These are phyloP conservation scores for Patagioenas fasciata DNA, from an alignment of 2,113 vertebrate species.

Conservation along the genomic window DNA sequence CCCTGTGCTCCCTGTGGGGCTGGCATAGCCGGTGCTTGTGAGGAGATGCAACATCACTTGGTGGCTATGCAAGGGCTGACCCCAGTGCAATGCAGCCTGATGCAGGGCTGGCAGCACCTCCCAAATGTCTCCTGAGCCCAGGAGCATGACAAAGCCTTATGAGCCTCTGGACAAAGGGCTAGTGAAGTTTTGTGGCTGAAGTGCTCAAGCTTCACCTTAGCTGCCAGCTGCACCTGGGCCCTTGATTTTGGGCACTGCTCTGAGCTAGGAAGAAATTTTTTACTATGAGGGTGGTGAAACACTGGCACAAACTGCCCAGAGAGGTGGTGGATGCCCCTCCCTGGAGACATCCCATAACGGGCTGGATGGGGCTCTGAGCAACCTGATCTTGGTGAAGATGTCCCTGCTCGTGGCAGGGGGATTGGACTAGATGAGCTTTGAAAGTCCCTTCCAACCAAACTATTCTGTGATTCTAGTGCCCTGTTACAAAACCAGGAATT, in stretches of 20 bases:
- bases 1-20: accelerated
- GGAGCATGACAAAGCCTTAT: not conserved
- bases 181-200: not conserved
- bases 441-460: too few relatives aligned
- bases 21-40: not conserved
- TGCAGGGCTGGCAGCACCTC: not conserved
- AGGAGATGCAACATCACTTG: not conserved
- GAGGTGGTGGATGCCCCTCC: too few relatives aligned
- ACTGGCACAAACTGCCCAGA: too few relatives aligned
- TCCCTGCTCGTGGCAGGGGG: too few relatives aligned
- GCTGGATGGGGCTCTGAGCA: too few relatives aligned
- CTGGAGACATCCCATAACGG: too few relatives aligned
- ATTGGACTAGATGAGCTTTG: too few relatives aligned
- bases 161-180: not conserved
- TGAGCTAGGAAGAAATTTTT: not conserved
- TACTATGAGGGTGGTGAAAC: too few relatives aligned
- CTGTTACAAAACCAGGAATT: not conserved
- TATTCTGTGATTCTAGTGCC: too few relatives aligned
- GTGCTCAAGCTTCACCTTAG: not conserved
- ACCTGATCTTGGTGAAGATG: too few relatives aligned
- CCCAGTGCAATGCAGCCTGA: not conserved
- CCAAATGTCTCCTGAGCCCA: not conserved
- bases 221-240: not conserved
- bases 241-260: not conserved
- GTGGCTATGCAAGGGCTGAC: not conserved